These are phyloP conservation scores for Apamea sordens DNA, from an alignment of 2,888 invertebrate genomes.

Conservation along the genomic window DNA sequence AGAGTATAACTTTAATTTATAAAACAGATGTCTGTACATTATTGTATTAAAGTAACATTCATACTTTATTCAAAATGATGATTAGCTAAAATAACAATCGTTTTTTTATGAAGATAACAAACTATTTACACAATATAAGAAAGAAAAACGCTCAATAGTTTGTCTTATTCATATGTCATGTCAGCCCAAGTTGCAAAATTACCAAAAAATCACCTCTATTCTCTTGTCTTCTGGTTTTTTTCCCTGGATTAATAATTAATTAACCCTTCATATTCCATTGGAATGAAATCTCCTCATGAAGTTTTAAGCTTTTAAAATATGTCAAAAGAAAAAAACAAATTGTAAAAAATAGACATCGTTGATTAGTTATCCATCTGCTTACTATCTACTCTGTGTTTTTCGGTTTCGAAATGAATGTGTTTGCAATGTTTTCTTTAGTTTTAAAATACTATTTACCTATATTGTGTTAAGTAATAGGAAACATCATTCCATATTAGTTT, in stretches of 20 bases:
- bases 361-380: not conserved
- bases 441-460: not conserved
- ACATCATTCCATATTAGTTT: constrained; percentile 16
- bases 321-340: not conserved
- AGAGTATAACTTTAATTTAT: not conserved
- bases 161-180: not conserved
- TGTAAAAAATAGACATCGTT: not conserved
- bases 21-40: not conserved
- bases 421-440: not conserved
- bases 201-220: not conserved
- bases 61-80: not conserved
- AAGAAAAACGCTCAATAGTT: constrained; percentile 1
- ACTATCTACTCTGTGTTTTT: not conserved
- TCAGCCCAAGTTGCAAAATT: not conserved
- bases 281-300: not conserved
- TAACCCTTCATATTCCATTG: not conserved
- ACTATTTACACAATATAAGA: not conserved
- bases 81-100: not conserved
- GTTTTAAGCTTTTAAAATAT: not conserved
- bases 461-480: not conserved
- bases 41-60: not conserved
- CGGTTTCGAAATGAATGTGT: not conserved
- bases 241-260: not conserved
- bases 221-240: not conserved
- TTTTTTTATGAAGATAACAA: not conserved